Evolutionary conservation across 1,140 invertebrate genomes (phyloP).

Genomic region (Euwallacea similis): DNA sequence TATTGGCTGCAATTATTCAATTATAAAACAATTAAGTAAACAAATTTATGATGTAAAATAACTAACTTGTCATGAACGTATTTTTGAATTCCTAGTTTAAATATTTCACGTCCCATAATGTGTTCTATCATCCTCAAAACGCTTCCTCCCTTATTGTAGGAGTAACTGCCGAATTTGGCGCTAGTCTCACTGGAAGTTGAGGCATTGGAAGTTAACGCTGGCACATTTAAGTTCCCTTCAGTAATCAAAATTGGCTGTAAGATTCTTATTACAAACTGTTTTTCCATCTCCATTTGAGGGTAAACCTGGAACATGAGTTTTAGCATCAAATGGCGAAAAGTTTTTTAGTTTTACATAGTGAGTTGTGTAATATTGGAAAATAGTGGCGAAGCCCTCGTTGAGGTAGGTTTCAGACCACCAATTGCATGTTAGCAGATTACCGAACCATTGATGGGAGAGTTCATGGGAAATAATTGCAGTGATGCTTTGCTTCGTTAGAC

Average conservation of each 20-base stretch:
- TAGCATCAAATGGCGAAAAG: neutral
- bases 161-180: conserved; percentile 61
- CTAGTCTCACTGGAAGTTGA: conserved; percentile 44
- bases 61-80: conserved; percentile 60
- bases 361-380: conserved; percentile 48
- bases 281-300: conserved; percentile 40
- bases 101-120: conserved; percentile 64
- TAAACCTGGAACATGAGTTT: conserved; percentile 20
- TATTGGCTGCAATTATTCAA: conserved; percentile 2
- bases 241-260: conserved; percentile 47
- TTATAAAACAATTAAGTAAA: neutral
- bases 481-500: conserved; percentile 52
- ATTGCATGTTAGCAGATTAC: conserved; percentile 64
- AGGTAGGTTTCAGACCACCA: conserved; percentile 56
- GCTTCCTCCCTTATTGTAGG: conserved; percentile 66
- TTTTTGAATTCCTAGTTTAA: conserved; percentile 61
- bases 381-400: conserved; percentile 56
- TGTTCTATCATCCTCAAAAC: conserved; percentile 77
- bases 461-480: conserved; percentile 62
- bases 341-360: conserved; percentile 29
- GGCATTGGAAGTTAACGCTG: conserved; percentile 51
- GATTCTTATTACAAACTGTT: conserved; percentile 56
- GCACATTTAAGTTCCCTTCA: conserved; percentile 43
- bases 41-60: neutral
- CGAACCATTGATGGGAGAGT: conserved; percentile 68